Conservation (phyloP, 2,888 invertebrate genomes). For the Xiphydria camelus region DNA sequence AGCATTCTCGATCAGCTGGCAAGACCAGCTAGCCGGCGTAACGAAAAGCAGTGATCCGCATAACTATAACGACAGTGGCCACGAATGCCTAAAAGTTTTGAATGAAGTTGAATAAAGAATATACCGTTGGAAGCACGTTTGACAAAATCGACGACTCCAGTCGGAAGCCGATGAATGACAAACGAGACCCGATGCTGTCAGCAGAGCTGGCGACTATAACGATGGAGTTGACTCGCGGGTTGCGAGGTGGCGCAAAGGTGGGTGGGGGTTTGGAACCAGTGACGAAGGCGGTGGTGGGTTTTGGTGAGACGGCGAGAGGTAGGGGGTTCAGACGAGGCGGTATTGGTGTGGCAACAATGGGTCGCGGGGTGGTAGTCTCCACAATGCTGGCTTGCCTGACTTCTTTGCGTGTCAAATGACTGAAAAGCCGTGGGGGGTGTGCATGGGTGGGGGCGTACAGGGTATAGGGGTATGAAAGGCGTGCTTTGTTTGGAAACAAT, state of each 20-base stretch:
- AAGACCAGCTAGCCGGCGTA: too few relatives aligned
- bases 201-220: slow-evolving; percentile 9
- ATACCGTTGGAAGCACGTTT: too few relatives aligned
- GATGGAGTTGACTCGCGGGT: slow-evolving; percentile 16
- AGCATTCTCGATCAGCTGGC: too few relatives aligned
- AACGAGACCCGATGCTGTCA: slow-evolving; percentile 19
- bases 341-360: slow-evolving; percentile 53
- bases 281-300: slow-evolving; percentile 2
- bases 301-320: slow-evolving; percentile 5
- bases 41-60: too few relatives aligned
- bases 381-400: slow-evolving; percentile 54
- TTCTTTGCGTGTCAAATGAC: slow-evolving; percentile 59
- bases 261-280: slow-evolving; percentile 11
- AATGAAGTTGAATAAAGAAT: too few relatives aligned
- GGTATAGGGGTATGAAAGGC: slow-evolving; percentile 53
- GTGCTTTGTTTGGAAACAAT: slow-evolving; percentile 59
- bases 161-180: slow-evolving; percentile 10
- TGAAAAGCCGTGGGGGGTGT: slow-evolving; percentile 51
- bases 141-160: too few relatives aligned
- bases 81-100: too few relatives aligned
- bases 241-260: slow-evolving; percentile 11
- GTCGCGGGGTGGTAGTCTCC: slow-evolving; percentile 24
- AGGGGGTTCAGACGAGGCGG: slow-evolving; percentile 25
- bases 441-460: slow-evolving; percentile 23
- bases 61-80: too few relatives aligned